Base-by-base conservation (phyloP, 2,113 vertebrate genomes). In the Odontesthes bonariensis region DNA sequence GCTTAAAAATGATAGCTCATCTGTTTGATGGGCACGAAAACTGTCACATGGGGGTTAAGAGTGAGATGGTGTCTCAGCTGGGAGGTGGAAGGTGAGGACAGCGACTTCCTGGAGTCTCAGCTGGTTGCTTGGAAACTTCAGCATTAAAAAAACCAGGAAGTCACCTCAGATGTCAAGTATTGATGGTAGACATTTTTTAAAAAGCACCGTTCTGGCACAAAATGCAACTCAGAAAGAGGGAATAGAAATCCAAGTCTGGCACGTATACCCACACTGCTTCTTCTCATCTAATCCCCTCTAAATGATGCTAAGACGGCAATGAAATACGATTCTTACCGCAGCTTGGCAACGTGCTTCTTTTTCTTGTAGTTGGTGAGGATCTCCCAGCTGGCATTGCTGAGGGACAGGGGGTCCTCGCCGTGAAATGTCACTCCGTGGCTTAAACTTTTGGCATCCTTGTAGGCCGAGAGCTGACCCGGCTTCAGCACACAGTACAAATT, bases 291-390 rank as follows among this genome's bases (percentile, higher is more conserved):
- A 66, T 22, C 60, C 59, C 56, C 55, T n/a, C 49, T 40, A 61
- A 66, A 20, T 19, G 33, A 38, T 13, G 42, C 8, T 17, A 68
- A 31, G 17, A 27, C 1, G 27, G 3, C 27, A 27, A 27, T 27
- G 17, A 49, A 19, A 42, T 19, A 19, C 35, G n/a, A 32, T 17
- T 69, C 93, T 93, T 83, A 99, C 98, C 95, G 92, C 78, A 99
- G 93, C 86, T 96, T 99, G 87, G 96, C 96, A 52, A 99, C 96
- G 0, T 98, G 95, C 66, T 98, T 99, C 94, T 96, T 98, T 84
- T 98, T 99, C 94, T 99, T 99, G 88, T 99, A 99, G 90, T 92
- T 96, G 2, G 85, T 72, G 1, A 97, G 95, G 27, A 96, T 85
- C 89, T 99, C 96, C 53, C 96, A 98, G 90, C 84, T 87, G 72